Conservation (phyloP, 2,888 invertebrate species). For the Aporophyla nigra region DNA sequence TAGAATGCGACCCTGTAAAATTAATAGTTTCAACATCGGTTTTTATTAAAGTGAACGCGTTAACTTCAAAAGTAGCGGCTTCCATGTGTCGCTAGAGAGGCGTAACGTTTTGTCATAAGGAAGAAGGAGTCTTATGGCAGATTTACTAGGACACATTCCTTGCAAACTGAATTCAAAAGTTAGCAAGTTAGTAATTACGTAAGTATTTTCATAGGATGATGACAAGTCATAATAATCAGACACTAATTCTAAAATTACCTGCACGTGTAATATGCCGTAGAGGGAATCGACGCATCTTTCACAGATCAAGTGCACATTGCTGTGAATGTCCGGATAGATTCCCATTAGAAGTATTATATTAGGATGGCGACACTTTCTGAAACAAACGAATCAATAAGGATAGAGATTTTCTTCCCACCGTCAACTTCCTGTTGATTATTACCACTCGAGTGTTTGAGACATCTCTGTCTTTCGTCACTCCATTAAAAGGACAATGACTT, state of each 20-base stretch:
- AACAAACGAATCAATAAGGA: constrained; percentile 42
- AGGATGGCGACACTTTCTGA: constrained; percentile 89
- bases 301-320: constrained; percentile 85
- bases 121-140: not conserved
- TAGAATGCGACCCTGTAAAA: constrained; percentile 82
- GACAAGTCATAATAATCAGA: not conserved
- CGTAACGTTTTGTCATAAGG: not conserved
- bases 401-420: not conserved
- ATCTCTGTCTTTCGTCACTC: not conserved
- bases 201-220: not conserved
- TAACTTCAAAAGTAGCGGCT: not conserved
- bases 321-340: constrained; percentile 82
- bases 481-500: constrained; percentile 51
- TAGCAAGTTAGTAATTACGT: not conserved
- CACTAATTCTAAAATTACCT: constrained; percentile 74
- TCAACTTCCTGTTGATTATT: not conserved
- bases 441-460: not conserved
- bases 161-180: constrained; percentile 26
- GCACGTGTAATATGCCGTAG: constrained; percentile 83
- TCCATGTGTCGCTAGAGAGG: not conserved
- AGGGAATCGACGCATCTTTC: constrained; percentile 87
- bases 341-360: constrained; percentile 90
- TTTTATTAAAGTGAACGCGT: constrained; percentile 17
- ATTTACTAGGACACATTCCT: constrained; percentile 25
- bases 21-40: constrained; percentile 16